Percentiles rank a stretch among this genome's conserved stretches.
These are phyloP conservation scores for Drosophila koepferae DNA, from an alignment of 2,888 invertebrate species.

Conservation along the genomic window DNA sequence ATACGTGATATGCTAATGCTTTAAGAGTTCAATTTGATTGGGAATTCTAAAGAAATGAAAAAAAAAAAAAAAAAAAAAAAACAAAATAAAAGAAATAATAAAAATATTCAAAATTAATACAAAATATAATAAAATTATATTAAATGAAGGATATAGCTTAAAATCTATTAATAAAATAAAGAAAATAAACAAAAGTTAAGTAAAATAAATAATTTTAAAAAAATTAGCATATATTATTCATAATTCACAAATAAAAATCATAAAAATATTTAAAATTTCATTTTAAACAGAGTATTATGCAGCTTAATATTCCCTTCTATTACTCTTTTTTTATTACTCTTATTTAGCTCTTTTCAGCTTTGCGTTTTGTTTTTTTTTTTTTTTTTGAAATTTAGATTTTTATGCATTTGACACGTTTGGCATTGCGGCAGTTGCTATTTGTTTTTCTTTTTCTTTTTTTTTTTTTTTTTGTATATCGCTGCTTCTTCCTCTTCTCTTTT, in stretches of 20 bases:
- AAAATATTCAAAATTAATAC: too few species aligned
- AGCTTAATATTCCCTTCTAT: background rate
- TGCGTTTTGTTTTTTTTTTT: background rate
- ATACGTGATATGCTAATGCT: background rate
- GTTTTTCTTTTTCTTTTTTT: constrained; percentile 4
- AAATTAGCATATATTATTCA: background rate
- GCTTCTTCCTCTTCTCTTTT: background rate
- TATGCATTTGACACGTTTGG: constrained; percentile 74
- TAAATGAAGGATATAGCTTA: too few species aligned
- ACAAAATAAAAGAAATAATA: too few species aligned
- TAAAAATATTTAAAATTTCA: too few species aligned
- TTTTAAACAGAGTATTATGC: background rate
- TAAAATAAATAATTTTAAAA: too few species aligned
- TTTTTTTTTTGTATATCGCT: background rate
- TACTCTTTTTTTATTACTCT: constrained; percentile 3
- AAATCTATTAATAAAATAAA: too few species aligned
- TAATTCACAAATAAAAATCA: background rate
- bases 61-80: too few species aligned
- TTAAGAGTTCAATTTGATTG: background rate
- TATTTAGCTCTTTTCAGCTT: constrained; percentile 12
- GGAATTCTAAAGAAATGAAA: background rate
- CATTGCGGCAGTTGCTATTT: constrained; percentile 34
- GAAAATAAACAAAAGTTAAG: too few species aligned
- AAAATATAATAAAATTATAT: too few species aligned
- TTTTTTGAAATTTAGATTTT: constrained; percentile 53